Evolutionary conservation across 2,113 vertebrate genomes (phyloP).

Genomic region (Rostratula benghalensis): DNA sequence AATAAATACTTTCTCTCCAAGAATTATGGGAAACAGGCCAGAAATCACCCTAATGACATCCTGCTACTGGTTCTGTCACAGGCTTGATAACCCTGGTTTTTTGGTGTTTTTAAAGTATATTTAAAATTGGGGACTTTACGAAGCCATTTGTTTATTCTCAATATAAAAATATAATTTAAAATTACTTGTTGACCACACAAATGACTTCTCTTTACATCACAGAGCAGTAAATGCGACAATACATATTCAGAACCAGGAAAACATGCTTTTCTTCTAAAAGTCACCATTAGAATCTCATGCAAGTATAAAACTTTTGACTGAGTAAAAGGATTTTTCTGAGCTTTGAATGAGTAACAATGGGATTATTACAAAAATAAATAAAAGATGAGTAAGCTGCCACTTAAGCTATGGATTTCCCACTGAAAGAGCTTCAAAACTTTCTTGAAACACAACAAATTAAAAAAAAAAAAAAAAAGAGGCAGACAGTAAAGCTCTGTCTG

Average conservation of each 20-base stretch:
- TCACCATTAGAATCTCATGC: neutral
- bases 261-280: neutral
- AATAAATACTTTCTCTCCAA: neutral
- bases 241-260: neutral
- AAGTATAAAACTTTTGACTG: neutral
- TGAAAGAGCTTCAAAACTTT: constrained; percentile 50
- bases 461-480: neutral
- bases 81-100: neutral
- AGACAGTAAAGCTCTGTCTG: constrained; percentile 57
- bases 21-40: neutral
- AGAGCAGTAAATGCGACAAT: neutral
- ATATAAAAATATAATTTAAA: neutral
- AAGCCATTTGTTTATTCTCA: neutral
- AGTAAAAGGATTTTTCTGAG: neutral
- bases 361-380: constrained; percentile 52
- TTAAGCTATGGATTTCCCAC: constrained; percentile 41
- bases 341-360: neutral
- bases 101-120: neutral
- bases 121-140: neutral
- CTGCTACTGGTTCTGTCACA: neutral
- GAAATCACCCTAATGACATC: neutral
- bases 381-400: constrained; percentile 51
- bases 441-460: constrained; percentile 37
- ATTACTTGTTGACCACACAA: neutral
- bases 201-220: neutral